A percentile compares a stretch with the other conserved stretches of the same genome.
Conservation (phyloP, 2,888 invertebrate genomes). For the Graphium colonna region DNA sequence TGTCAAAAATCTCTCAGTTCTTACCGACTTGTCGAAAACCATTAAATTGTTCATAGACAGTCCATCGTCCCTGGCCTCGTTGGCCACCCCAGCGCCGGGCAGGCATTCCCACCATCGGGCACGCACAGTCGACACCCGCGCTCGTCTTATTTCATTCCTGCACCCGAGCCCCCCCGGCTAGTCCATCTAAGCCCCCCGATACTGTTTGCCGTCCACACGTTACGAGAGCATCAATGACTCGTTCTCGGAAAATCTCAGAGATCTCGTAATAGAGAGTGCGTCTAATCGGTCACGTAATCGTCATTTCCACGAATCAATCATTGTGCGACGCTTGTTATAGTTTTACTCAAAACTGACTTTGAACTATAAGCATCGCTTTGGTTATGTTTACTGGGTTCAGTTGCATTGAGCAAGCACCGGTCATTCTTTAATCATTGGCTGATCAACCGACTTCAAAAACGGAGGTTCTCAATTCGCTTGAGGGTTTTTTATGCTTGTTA, state of each 20-base stretch:
- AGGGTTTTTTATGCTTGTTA: no score
- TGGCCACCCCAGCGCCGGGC: background rate
- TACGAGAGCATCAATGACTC: background rate
- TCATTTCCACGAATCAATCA: conserved; percentile 10
- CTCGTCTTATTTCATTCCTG: conserved; percentile 36
- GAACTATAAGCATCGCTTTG: no score
- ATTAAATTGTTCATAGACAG: no score
- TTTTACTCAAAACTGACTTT: background rate
- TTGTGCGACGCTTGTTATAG: conserved; percentile 1
- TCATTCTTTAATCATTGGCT: no score
- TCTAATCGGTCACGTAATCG: conserved; percentile 19
- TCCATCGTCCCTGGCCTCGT: no score
- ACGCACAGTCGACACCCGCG: conserved; percentile 36
- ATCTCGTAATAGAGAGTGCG: conserved; percentile 10
- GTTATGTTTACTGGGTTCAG: background rate
- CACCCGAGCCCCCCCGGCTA: conserved; percentile 45
- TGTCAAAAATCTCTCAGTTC: no score
- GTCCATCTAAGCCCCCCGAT: no score
- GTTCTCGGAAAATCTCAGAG: conserved; percentile 16
- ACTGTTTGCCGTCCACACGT: background rate
- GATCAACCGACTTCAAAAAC: no score
- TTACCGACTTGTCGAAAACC: no score
- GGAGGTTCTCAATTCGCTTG: no score
- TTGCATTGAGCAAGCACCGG: no score
- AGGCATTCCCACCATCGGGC: conserved; percentile 14